Conservation (phyloP, 2,797 vertebrate species). For the Phyllotis vaccarum region DNA sequence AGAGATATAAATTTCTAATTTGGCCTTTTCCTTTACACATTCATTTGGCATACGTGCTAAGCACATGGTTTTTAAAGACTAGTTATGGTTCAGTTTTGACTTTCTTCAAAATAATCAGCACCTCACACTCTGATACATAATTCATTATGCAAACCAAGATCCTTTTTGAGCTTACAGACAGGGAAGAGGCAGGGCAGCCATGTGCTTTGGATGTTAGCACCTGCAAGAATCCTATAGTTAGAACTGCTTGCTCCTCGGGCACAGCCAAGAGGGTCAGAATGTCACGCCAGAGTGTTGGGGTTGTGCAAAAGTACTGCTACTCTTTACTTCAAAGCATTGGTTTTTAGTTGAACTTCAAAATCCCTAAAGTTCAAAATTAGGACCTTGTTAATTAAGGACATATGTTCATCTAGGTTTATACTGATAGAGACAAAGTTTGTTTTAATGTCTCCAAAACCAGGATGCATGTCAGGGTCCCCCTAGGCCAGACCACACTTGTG, state of each 20-base stretch:
- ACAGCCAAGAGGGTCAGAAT: not conserved
- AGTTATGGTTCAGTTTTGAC: constrained; percentile 70
- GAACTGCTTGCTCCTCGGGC: not conserved
- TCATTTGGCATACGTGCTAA: constrained; percentile 75
- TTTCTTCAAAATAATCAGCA: constrained; percentile 77
- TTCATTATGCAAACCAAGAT: constrained; percentile 67
- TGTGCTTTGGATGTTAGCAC: not conserved
- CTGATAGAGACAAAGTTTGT: not conserved
- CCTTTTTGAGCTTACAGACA: not conserved
- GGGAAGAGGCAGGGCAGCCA: not conserved
- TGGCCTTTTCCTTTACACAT: constrained; percentile 77
- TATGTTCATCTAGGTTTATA: not conserved
- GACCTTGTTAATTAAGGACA: constrained; percentile 12
- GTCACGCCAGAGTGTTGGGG: not conserved
- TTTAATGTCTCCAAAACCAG: not conserved
- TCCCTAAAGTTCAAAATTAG: constrained; percentile 44
- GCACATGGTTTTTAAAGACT: constrained; percentile 68
- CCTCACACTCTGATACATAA: constrained; percentile 61
- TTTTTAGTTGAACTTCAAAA: constrained; percentile 33
- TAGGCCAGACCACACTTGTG: not conserved
- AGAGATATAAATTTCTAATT: constrained; percentile 78
- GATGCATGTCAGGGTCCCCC: not conserved
- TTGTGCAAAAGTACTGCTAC: not conserved
- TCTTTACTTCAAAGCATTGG: not conserved
- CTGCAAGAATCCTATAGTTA: not conserved